phyloP scores from a whole-genome alignment of 2,797 vertebrate genomes.

The Malacoraja senta region DNA sequence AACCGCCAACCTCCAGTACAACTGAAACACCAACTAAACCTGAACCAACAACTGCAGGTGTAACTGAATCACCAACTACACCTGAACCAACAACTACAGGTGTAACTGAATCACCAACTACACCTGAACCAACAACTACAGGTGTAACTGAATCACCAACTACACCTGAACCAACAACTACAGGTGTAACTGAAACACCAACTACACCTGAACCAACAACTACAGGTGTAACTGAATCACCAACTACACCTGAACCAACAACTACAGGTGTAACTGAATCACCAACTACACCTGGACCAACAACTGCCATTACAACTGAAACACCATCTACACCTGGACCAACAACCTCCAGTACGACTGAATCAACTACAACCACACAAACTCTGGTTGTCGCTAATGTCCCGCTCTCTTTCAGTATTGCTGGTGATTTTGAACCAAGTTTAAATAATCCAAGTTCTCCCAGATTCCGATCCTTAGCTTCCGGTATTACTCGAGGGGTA shows the following conservation, averaged over 20 bases:
- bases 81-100: too few relatives aligned
- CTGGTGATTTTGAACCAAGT: fast-evolving
- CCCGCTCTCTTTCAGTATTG: not conserved
- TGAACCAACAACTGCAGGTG: too few relatives aligned
- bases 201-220: not conserved
- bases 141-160: not conserved
- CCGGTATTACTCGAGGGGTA: not conserved
- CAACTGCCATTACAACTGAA: not conserved
- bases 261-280: too few relatives aligned
- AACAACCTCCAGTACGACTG: not conserved
- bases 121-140: not conserved
- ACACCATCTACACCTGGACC: not conserved
- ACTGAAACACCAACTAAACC: too few relatives aligned
- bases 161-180: not conserved
- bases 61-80: too few relatives aligned
- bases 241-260: not conserved
- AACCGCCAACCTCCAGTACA: too few relatives aligned
- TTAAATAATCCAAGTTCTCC: fast-evolving
- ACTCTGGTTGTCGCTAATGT: not conserved
- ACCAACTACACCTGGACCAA: not conserved
- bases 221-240: fast-evolving
- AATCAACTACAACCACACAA: not conserved
- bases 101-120: not conserved
- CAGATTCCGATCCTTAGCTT: not conserved
- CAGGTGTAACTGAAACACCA: not conserved